phyloP scores from a whole-genome alignment of 2,113 vertebrate genomes.

The Hippocampus guttulatus region DNA sequence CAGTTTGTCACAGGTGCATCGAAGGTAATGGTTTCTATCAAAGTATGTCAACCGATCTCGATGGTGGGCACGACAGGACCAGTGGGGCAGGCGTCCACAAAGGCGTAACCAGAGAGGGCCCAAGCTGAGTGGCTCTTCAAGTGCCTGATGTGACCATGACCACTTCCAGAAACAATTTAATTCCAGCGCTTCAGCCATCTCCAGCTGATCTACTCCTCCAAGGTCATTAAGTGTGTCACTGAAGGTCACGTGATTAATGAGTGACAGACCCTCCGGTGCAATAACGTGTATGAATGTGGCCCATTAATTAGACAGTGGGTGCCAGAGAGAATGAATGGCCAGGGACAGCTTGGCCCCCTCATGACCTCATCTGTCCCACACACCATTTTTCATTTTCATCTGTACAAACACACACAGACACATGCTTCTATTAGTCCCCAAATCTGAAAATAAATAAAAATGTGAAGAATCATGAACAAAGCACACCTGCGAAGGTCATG shows the following conservation, averaged over 20 bases:
- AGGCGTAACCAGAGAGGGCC: constrained; percentile 48
- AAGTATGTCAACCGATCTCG: background rate
- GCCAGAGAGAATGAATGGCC: constrained; percentile 81
- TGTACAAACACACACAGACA: constrained; percentile 52
- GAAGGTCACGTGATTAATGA: constrained; percentile 99
- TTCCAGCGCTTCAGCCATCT: constrained; percentile 94
- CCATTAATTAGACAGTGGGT: constrained; percentile 94
- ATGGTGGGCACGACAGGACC: constrained; percentile 20
- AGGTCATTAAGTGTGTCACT: constrained; percentile 99
- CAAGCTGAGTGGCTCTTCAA: constrained; percentile 80
- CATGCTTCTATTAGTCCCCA: background rate
- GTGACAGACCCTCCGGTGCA: constrained; percentile 92
- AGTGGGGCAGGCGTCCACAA: too few species aligned
- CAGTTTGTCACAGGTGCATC: background rate
- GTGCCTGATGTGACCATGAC: constrained; percentile 96
- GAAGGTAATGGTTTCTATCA: background rate
- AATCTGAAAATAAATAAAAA: background rate
- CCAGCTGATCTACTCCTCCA: constrained; percentile 99
- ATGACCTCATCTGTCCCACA: constrained; percentile 66
- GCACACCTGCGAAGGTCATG: background rate
- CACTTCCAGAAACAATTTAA: constrained; percentile 99
- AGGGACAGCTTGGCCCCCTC: constrained; percentile 73
- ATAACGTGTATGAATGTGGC: constrained; percentile 85
- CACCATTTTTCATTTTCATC: constrained; percentile 63
- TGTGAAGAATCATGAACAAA: background rate